Conservation (phyloP, 2,888 invertebrate genomes). For the Ochropacha duplaris region DNA sequence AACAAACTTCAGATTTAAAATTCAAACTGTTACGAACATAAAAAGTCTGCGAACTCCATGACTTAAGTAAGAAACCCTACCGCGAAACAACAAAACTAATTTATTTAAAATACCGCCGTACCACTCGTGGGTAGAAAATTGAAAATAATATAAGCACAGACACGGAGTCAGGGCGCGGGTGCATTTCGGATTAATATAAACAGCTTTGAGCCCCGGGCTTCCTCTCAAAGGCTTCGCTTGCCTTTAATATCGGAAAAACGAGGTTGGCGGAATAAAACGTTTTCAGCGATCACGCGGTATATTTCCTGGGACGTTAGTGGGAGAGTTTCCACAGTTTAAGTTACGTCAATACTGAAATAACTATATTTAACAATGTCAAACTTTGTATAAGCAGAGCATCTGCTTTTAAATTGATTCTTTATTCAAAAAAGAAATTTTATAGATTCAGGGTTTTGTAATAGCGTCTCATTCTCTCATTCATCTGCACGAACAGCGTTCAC, state of each 20-base stretch:
- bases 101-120: not conserved
- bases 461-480: no score
- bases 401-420: no score
- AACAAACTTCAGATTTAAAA: no score
- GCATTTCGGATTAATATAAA: constrained; percentile 8
- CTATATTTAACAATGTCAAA: not conserved
- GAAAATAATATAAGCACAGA: constrained; percentile 1
- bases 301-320: not conserved
- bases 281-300: not conserved
- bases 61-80: not conserved
- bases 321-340: not conserved
- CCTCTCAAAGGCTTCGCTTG: not conserved
- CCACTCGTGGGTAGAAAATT: not conserved
- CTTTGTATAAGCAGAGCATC: not conserved
- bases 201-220: constrained; percentile 1
- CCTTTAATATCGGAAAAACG: constrained; percentile 9
- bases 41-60: not conserved
- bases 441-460: no score
- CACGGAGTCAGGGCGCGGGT: not conserved
- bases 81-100: not conserved
- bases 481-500: no score
- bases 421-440: no score
- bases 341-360: not conserved
- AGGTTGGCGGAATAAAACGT: not conserved
- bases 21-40: no score